Base-by-base conservation (phyloP, 1,140 invertebrate species). In the Hylyphantes graminicola region DNA sequence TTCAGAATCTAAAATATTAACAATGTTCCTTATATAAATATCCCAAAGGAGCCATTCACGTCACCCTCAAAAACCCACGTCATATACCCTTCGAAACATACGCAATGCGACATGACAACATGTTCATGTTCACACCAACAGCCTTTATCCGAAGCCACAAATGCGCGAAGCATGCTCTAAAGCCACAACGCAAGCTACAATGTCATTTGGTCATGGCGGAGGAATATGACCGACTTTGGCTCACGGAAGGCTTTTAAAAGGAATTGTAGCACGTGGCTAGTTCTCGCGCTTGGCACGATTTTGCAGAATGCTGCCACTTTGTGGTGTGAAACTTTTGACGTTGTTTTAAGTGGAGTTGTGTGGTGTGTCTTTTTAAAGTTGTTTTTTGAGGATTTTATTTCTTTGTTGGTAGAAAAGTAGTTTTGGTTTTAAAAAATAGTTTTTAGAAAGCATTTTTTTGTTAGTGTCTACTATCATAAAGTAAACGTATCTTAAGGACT, bases 241-340 rank as follows among this genome's bases (percentile, higher is more conserved):
- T 15, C 76, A 78, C 76, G 75, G 64, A 77, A 7, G n/a, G 48
- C 75, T 54, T 73, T 70, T 70, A 70, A 67, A 19, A 11, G 59
- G 17, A 63, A 64, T 35, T 50, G 19, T 9, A 13, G 19, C 76
- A 67, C 63, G 76, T 78, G 76, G 7, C 12, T 21, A 10, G 50
- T 76, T 78, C 76, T 67, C 76, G 76, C 57, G 63, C 35, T 19
- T 21, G 21, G 65, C 65, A 68, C 65, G 65, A 64, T 10, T n/a
- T 65, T 17, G 17, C n/a, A 65, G 11, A 65, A 65, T 19, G 12
- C 9, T n/a, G 64, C 19, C 11, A 65, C 17, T n/a, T 21, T 21
- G 17, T 65, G 11, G 19, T 61, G 12, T 17, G 17, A 17, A 15
- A 15, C 12, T 15, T 15, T 15, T 12, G 57, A 17, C 17, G 17